Evolutionary conservation across 2,888 invertebrate species (phyloP), one percentile per base, ranked within the genome.

Genomic region (Mythimna lalbum): DNA sequence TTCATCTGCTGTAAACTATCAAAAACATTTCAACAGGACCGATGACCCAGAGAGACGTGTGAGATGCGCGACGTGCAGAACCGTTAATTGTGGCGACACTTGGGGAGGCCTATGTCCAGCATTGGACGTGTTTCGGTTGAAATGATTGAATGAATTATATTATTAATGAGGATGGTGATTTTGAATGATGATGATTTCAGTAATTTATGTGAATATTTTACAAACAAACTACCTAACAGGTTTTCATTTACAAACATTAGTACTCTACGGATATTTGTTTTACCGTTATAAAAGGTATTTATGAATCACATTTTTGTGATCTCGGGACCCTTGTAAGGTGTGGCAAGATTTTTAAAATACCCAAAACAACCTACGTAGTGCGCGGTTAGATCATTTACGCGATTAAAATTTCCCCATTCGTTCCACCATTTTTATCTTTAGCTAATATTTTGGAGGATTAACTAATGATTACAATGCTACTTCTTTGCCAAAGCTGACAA

Each of bases 241-340:
- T 52, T 5, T 7, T 21, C 6, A 0, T 49, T 76, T 21, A 23
- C 27, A 56, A 52, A 49, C 47, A 49, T 49, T 49, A 49, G 47
- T 49, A 49, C 19, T 10, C 27, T 47, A 69, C 39, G 31, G 5
- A 64, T 62, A 70, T 70, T 69, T 80, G 63, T 79, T 67, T 65
- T 66, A 86, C 88, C 86, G 87, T 88, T 89, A 87, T 73, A 78
- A 83, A 83, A 84, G 78, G 76, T 79, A 71, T 75, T 80, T 78
- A 53, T 81, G 84, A 83, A 69, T 82, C 76, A 83, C 86, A 79
- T 76, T 77, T 88, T 83, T 80, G 55, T 52, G 61, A 71, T 31
- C 74, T 78, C 69, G 77, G 71, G 65, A 69, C 71, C 74, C 75
- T 73, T 65, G 78, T 78, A 77, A 72, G 64, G 64, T 68, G 53